These are phyloP conservation scores for Lochmaea crataegi DNA, from an alignment of 2,888 invertebrate species.

Conservation along the genomic window DNA sequence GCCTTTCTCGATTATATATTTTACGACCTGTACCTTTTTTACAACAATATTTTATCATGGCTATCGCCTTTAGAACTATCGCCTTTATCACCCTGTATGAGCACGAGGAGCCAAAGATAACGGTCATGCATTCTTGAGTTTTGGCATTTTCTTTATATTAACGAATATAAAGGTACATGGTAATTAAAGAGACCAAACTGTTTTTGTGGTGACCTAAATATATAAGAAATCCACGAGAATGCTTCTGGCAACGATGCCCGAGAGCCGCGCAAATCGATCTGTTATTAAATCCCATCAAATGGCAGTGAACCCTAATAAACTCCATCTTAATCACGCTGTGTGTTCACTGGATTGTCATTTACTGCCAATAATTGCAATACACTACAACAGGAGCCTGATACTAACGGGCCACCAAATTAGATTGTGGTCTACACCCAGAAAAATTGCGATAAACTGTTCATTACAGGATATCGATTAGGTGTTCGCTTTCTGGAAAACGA, in stretches of 20 bases:
- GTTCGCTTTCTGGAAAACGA: neutral
- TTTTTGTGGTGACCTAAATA: neutral
- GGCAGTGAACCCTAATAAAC: slow-evolving; percentile 35
- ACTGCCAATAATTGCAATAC: slow-evolving; percentile 29
- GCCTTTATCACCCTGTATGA: too few relatives aligned
- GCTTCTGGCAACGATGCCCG: neutral
- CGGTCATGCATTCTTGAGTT: too few relatives aligned
- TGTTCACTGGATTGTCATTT: slow-evolving; percentile 31
- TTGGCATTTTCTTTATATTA: too few relatives aligned
- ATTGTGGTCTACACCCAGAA: slow-evolving; percentile 10
- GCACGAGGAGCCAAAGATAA: too few relatives aligned
- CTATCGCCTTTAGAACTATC: too few relatives aligned
- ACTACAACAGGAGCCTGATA: slow-evolving; percentile 18
- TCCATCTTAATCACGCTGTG: slow-evolving; percentile 34
- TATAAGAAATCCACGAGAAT: neutral
- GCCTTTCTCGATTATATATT: too few relatives aligned
- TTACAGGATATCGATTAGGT: neutral
- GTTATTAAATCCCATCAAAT: slow-evolving; percentile 34
- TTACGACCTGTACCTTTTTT: too few relatives aligned
- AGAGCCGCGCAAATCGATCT: slow-evolving; percentile 22
- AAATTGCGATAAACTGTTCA: slow-evolving; percentile 17
- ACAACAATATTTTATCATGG: too few relatives aligned
- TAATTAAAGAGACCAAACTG: too few relatives aligned
- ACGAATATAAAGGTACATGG: too few relatives aligned
- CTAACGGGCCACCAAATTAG: neutral